Evolutionary conservation across 2,888 invertebrate species (phyloP).

Genomic region (Zaprionus bogoriensis): DNA sequence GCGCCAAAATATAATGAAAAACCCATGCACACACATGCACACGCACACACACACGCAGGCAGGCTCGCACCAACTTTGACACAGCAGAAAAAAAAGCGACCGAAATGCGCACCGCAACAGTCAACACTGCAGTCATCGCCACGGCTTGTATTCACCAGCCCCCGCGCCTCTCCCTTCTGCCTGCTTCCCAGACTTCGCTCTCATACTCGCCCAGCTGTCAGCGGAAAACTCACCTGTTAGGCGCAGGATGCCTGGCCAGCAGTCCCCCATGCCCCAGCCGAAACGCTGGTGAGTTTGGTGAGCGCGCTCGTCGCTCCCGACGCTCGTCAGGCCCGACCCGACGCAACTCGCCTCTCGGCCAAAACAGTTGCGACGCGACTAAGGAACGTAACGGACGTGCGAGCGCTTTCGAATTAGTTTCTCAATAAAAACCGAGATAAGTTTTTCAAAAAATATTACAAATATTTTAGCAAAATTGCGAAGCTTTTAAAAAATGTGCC

Average conservation of each 20-base stretch:
- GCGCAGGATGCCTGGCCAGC: constrained; percentile 61
- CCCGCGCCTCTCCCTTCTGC: constrained; percentile 3
- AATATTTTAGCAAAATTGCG: background rate
- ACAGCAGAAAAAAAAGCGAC: constrained; percentile 14
- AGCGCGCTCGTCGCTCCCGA: constrained; percentile 2
- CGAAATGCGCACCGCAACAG: constrained; percentile 62
- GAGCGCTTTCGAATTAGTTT: constrained; percentile 30
- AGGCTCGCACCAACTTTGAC: background rate
- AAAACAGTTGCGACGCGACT: constrained; percentile 69
- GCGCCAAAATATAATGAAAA: constrained; percentile 53
- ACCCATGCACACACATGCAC: background rate
- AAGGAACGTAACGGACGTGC: constrained; percentile 65
- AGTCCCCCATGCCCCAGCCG: constrained; percentile 9
- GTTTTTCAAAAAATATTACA: constrained; percentile 34
- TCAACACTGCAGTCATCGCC: constrained; percentile 71
- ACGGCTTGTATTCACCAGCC: constrained; percentile 60
- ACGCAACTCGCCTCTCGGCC: constrained; percentile 31
- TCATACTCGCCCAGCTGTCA: constrained; percentile 25
- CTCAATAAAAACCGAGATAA: constrained; percentile 15
- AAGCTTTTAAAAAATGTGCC: background rate
- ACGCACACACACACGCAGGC: constrained; percentile 1
- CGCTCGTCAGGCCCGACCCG: too few species aligned
- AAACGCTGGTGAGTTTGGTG: constrained; percentile 57
- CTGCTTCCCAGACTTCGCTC: constrained; percentile 5
- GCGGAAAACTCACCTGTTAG: constrained; percentile 66